Percentiles rank a stretch among this genome's conserved stretches.
These are phyloP conservation scores for Cryptoprocta ferox DNA, from an alignment of 2,797 vertebrate species.

Conservation along the genomic window DNA sequence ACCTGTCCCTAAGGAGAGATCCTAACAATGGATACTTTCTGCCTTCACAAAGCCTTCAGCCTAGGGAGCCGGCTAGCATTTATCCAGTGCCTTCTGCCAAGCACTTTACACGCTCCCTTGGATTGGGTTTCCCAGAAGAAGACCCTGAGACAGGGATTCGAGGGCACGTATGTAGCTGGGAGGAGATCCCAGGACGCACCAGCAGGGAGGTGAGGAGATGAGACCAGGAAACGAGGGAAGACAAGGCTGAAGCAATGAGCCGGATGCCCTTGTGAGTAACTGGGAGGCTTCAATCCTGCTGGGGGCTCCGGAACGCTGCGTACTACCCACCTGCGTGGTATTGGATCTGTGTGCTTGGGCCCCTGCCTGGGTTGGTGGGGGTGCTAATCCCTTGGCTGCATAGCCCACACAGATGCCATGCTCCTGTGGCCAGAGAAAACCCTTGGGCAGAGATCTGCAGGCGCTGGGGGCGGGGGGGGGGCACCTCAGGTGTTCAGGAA, in stretches of 20 bases:
- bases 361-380: neutral
- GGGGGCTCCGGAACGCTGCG: neutral
- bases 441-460: neutral
- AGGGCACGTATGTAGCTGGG: neutral
- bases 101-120: neutral
- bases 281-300: rapidly evolving
- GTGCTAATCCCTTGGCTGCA: neutral
- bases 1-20: neutral
- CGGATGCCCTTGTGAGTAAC: neutral
- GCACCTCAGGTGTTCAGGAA: neutral
- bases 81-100: neutral
- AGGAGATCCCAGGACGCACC: neutral
- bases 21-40: rapidly evolving
- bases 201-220: neutral
- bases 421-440: neutral
- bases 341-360: rapidly evolving
- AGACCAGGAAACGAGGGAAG: neutral
- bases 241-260: neutral
- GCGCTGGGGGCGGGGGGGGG: neutral
- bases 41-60: neutral
- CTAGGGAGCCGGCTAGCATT: neutral
- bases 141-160: neutral
- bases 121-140: neutral
- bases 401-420: neutral
- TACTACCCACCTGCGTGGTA: rapidly evolving